These are phyloP conservation scores for Coranthus polyacanthus DNA, from an alignment of 2,797 vertebrate species.

Conservation along the genomic window DNA sequence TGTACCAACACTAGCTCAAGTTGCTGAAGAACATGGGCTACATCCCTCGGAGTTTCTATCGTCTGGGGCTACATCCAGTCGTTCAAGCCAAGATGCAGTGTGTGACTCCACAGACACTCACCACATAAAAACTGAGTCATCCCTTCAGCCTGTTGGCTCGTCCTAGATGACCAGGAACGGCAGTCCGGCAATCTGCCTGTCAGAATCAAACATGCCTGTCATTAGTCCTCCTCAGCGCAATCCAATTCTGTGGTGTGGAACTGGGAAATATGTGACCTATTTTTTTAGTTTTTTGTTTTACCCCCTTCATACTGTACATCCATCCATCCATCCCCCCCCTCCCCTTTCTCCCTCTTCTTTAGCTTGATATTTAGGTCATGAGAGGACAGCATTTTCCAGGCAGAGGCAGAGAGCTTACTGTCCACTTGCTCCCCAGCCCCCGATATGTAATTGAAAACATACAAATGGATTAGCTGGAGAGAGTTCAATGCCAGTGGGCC, in stretches of 20 bases:
- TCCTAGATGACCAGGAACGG: constrained; percentile 38
- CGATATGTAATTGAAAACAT: constrained; percentile 81
- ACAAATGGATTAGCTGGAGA: constrained; percentile 84
- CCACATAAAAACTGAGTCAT: constrained; percentile 69
- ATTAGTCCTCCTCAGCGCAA: constrained; percentile 66
- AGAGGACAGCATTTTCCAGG: constrained; percentile 66
- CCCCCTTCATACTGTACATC: constrained; percentile 20
- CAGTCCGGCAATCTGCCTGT: constrained; percentile 50
- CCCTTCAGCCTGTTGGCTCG: constrained; percentile 48
- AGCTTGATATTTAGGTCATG: constrained; percentile 83
- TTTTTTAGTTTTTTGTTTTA: constrained; percentile 51
- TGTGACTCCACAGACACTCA: constrained; percentile 36
- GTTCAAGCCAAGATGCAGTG: constrained; percentile 25
- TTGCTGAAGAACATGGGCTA: not conserved
- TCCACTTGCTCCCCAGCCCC: constrained; percentile 62
- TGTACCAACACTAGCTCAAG: constrained; percentile 2
- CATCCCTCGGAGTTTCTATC: constrained; percentile 42
- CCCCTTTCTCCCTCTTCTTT: constrained; percentile 51
- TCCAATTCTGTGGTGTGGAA: constrained; percentile 65
- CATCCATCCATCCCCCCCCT: not conserved
- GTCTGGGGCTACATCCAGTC: constrained; percentile 43
- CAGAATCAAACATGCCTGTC: constrained; percentile 54
- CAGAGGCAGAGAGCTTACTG: constrained; percentile 69
- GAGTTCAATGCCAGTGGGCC: constrained; percentile 68
- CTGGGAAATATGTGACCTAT: constrained; percentile 77